A percentile compares a stretch with the other conserved stretches of the same genome.
phyloP scores from a whole-genome alignment of 2,888 invertebrate species.

The Sclerodermus sp. region DNA sequence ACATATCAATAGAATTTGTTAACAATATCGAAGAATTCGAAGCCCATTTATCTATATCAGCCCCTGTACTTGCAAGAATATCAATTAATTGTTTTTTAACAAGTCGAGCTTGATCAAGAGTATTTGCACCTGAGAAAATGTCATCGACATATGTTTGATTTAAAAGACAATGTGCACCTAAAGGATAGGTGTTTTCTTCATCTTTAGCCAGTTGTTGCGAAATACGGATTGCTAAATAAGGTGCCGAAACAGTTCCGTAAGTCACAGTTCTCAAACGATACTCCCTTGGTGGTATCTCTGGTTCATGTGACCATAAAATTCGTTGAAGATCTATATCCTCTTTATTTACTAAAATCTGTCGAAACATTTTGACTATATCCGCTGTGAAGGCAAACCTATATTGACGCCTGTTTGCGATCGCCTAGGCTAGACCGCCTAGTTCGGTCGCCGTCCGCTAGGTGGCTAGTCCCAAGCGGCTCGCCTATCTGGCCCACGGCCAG shows the following conservation, averaged over 20 bases:
- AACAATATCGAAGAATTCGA: no score
- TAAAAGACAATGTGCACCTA: background rate
- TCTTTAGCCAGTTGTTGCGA: background rate
- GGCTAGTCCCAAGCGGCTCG: no score
- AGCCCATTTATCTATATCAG: no score
- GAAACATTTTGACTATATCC: constrained; percentile 13
- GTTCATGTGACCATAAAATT: constrained; percentile 8
- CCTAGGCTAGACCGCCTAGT: no score
- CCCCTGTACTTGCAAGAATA: no score
- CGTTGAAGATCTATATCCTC: constrained; percentile 7
- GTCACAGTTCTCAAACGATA: background rate
- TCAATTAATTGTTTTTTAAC: no score
- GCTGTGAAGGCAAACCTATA: constrained; percentile 10
- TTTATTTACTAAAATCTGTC: constrained; percentile 7
- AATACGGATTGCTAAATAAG: background rate
- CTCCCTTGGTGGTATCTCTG: background rate
- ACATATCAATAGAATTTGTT: no score
- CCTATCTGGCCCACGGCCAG: no score
- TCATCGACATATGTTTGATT: background rate
- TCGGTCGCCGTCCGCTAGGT: no score
- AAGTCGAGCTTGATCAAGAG: background rate
- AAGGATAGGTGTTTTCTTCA: background rate
- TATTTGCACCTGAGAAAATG: background rate
- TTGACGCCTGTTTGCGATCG: no score
- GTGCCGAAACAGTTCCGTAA: background rate